Conservation (phyloP, 2,888 invertebrate genomes). For the Aromia moschata region DNA sequence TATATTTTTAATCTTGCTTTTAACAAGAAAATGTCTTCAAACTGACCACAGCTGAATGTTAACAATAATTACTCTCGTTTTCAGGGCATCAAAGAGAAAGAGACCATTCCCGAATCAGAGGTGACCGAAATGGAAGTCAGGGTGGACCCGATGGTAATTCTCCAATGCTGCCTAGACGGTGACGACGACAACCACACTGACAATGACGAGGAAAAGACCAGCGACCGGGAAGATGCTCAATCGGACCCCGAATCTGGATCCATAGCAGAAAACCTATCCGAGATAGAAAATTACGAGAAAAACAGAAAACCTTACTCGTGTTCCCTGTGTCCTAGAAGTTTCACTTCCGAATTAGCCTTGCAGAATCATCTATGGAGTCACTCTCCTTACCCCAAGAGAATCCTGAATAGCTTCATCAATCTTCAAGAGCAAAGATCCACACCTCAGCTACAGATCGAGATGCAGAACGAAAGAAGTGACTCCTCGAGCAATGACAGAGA, state of each 20-base stretch:
- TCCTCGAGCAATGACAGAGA: constrained; percentile 19
- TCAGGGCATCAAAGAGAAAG: constrained; percentile 52
- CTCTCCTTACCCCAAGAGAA: constrained; percentile 37
- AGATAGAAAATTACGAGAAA: constrained; percentile 42
- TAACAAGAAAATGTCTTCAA: too few relatives aligned
- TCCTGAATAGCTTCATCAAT: constrained; percentile 36
- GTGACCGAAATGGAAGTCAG: constrained; percentile 73
- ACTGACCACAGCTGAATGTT: too few relatives aligned
- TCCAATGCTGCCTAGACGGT: constrained; percentile 67
- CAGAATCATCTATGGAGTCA: constrained; percentile 46
- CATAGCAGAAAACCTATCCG: constrained; percentile 37
- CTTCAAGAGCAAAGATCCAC: constrained; percentile 27
- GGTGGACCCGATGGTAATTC: constrained; percentile 75
- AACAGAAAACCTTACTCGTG: constrained; percentile 44
- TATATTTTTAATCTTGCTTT: too few relatives aligned
- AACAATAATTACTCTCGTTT: constrained; percentile 23
- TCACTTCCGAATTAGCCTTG: constrained; percentile 43
- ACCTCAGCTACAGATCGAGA: constrained; percentile 30
- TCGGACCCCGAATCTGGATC: constrained; percentile 21
- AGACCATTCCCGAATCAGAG: constrained; percentile 51
- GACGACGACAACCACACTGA: constrained; percentile 30
- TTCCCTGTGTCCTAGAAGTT: constrained; percentile 43
- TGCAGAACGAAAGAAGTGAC: constrained; percentile 18
- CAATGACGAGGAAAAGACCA: constrained; percentile 41
- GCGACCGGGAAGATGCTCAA: constrained; percentile 52